Evolutionary conservation across 2,888 invertebrate species (phyloP).

Genomic region (Orchesella flavescens): DNA sequence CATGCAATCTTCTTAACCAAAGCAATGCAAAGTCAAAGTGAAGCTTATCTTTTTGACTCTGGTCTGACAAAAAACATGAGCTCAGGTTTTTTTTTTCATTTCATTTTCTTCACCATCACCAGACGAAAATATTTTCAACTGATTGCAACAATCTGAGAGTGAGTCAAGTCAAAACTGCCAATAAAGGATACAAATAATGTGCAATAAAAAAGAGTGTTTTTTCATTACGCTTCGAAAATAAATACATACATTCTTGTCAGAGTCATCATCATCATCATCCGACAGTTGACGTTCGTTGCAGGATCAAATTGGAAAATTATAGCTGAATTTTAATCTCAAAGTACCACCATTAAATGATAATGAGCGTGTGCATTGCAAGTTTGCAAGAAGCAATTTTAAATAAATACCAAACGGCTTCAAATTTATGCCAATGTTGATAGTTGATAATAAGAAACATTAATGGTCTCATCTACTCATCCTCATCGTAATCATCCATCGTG

Average conservation of each 20-base stretch:
- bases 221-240: neutral
- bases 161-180: constrained; percentile 8
- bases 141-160: neutral
- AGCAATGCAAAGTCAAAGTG: neutral
- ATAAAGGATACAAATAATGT: neutral
- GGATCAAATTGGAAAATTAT: constrained; percentile 9
- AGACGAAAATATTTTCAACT: neutral
- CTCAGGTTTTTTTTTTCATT: neutral
- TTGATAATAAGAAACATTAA: neutral
- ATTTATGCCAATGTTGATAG: neutral
- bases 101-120: neutral
- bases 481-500: neutral
- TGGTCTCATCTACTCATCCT: neutral
- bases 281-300: neutral
- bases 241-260: neutral
- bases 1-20: neutral
- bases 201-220: neutral
- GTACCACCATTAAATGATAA: too few relatives aligned
- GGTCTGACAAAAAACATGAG: neutral
- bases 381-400: neutral
- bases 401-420: neutral
- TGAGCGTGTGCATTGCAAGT: neutral
- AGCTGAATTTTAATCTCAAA: neutral
- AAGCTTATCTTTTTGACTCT: neutral
- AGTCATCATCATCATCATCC: neutral